Evolutionary conservation across 1,140 invertebrate species (phyloP).

Genomic region (Phenacoccus solenopsis): DNA sequence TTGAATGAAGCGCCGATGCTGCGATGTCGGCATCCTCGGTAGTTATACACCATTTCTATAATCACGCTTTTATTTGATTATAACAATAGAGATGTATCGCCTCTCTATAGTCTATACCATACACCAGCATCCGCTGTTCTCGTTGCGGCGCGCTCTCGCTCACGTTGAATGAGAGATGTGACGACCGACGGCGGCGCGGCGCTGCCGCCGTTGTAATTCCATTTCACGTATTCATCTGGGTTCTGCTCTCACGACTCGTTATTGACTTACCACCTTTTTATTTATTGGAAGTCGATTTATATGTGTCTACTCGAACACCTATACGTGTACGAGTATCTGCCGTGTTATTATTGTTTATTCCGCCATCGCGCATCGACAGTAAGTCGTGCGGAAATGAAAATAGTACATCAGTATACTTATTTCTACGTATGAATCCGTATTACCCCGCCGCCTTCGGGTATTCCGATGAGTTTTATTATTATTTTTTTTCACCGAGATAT

Average conservation of each 20-base stretch:
- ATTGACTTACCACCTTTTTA: background rate
- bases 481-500: no score
- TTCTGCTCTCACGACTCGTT: background rate
- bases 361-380: background rate
- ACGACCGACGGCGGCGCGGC: no score
- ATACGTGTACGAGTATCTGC: background rate
- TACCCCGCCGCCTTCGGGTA: no score
- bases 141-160: no score
- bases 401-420: no score
- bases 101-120: background rate
- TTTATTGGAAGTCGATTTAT: slow-evolving; percentile 6
- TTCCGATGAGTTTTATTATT: no score
- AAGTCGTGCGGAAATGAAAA: background rate
- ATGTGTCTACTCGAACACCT: background rate
- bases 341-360: no score
- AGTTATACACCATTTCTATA: background rate
- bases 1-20: background rate
- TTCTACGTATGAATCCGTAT: no score
- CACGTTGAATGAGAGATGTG: no score
- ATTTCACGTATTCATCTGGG: background rate
- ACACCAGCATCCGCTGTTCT: no score
- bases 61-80: slow-evolving; percentile 11
- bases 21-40: background rate
- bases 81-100: background rate
- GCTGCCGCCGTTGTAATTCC: no score